Evolutionary conservation across 1,140 invertebrate species (phyloP), one percentile per base, ranked within the genome.

Genomic region (Anastatus disparis): DNA sequence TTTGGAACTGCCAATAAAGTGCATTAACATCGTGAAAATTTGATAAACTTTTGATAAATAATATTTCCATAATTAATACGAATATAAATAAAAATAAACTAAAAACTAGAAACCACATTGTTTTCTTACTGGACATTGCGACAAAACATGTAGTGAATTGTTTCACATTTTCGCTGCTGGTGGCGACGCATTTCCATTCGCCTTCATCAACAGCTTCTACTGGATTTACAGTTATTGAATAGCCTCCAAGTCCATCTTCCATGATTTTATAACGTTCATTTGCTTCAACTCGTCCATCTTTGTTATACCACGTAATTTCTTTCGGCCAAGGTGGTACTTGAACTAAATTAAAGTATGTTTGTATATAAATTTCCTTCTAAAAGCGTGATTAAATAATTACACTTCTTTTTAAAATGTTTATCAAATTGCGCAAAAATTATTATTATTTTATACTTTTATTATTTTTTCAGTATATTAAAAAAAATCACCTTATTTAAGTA

Each of bases 101-200:
- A n/a, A 15, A 42, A 40, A 10, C 1, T 20, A 52, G 1, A 72
- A 61, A 42, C 2, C 4, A 26, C 27, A 20, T 53, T 42, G 31
- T 50, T 50, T 35, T 80, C 86, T 87, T 83, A 92, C 91, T 92
- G 72, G 91, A 89, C 89, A 95, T 93, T 64, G 88, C 86, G 24
- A 95, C 88, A 65, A 87, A 87, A 80, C 91, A 92, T 1, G 90
- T 88, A 1, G 92, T 89, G 56, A 94, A 91, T 58, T 92, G 90
- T 61, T 91, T 90, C 40, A 89, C 88, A 56, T 92, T 92, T n/a
- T 91, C 89, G 1, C 87, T 76, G 77, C 90, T 93, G 1, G 90
- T 92, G 7, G 92, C 93, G 2, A 94, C 92, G 77, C 93, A 94
- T 82, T 95, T 95, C 95, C 94, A 97, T 77, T 95, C 93, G 9